These are phyloP conservation scores for Drosophila melanosoma DNA, from an alignment of 2,888 invertebrate genomes.

Conservation along the genomic window DNA sequence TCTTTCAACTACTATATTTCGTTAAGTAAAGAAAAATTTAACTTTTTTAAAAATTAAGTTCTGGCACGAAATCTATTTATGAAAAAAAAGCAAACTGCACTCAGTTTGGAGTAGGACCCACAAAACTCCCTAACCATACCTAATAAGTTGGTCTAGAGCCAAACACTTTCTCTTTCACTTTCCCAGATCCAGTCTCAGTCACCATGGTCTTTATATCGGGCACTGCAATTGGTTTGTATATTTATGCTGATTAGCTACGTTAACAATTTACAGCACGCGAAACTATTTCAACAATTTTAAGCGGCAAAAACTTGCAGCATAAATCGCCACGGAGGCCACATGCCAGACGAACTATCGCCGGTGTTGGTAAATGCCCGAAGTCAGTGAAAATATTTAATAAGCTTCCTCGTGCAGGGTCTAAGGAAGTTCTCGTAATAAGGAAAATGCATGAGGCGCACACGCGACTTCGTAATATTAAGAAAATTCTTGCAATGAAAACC, in stretches of 20 bases:
- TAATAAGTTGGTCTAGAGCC: slow-evolving; percentile 42
- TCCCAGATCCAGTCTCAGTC: neutral
- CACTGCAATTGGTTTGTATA: slow-evolving; percentile 53
- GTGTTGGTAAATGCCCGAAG: slow-evolving; percentile 46
- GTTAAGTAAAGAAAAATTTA: neutral
- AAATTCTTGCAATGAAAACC: slow-evolving; percentile 57
- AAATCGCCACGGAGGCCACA: slow-evolving; percentile 46
- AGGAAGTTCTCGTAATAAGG: slow-evolving; percentile 53
- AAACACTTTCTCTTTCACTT: slow-evolving; percentile 60
- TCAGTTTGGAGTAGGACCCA: neutral
- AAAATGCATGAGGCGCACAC: slow-evolving; percentile 63
- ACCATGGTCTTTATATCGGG: slow-evolving; percentile 9
- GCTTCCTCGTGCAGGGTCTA: slow-evolving; percentile 30
- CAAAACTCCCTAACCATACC: slow-evolving; percentile 42
- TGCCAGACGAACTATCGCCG: slow-evolving; percentile 12
- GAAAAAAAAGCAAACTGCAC: slow-evolving; percentile 7
- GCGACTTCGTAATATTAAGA: slow-evolving; percentile 66
- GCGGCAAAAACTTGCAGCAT: slow-evolving; percentile 57
- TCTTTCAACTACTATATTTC: slow-evolving; percentile 6
- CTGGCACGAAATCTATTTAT: slow-evolving; percentile 37
- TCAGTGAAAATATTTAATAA: slow-evolving; percentile 62
- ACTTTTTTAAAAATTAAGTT: slow-evolving; percentile 17
- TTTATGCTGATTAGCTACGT: slow-evolving; percentile 75
- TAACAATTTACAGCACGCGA: slow-evolving; percentile 76
- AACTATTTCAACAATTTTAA: slow-evolving; percentile 67